These are phyloP conservation scores for Fringilla coelebs DNA, from an alignment of 2,797 vertebrate genomes.

Conservation along the genomic window DNA sequence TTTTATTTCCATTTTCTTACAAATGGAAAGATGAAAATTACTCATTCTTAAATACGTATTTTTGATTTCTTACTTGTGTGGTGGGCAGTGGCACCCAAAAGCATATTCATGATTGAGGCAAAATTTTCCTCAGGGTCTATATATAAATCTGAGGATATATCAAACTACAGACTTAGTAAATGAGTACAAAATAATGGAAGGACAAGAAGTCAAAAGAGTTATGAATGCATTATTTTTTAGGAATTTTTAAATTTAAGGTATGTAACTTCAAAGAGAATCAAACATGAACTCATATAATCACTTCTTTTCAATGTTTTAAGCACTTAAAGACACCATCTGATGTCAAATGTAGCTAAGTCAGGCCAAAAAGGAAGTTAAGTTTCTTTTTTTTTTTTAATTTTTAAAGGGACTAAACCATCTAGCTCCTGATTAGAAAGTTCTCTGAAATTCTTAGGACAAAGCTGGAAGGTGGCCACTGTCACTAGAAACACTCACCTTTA, in stretches of 20 bases:
- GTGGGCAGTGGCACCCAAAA: not conserved
- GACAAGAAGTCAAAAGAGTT: not conserved
- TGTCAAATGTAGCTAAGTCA: not conserved
- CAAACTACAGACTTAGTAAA: not conserved
- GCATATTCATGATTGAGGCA: not conserved
- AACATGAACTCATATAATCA: not conserved
- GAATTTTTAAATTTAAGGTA: not conserved
- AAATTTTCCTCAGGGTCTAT: not conserved
- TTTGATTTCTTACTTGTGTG: not conserved
- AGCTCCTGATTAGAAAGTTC: not conserved
- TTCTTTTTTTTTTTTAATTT: not conserved
- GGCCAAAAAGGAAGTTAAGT: not conserved
- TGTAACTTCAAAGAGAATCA: not conserved
- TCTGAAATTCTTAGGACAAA: not conserved
- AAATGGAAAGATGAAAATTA: not conserved
- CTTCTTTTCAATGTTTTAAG: not conserved
- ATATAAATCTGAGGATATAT: not conserved
- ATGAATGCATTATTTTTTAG: not conserved
- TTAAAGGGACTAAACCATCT: not conserved
- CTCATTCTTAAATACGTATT: not conserved
- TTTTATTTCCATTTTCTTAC: not conserved
- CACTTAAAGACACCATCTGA: not conserved
- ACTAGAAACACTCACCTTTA: conserved; percentile 83
- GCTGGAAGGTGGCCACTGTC: not conserved
- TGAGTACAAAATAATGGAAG: not conserved